A percentile compares a stretch with the other conserved stretches of the same genome.
phyloP scores from a whole-genome alignment of 2,797 vertebrate species.

The Erpetoichthys calabaricus region DNA sequence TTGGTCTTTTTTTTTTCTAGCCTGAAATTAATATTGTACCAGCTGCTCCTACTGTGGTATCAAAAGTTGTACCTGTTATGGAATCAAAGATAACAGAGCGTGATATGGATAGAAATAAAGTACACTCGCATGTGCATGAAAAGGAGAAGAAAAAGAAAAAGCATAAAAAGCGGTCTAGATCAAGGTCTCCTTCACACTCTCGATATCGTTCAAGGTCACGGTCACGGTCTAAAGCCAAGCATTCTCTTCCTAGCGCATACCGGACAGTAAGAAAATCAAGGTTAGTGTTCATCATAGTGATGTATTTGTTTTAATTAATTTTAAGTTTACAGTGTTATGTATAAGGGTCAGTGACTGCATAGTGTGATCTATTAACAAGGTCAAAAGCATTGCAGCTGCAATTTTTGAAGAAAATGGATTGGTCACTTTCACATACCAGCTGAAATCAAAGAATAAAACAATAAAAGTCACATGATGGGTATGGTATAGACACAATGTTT shows the following conservation, averaged over 20 bases:
- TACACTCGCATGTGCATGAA: slow-evolving; percentile 26
- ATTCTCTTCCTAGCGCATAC: slow-evolving; percentile 83
- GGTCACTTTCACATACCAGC: too few species aligned
- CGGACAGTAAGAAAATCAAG: slow-evolving; percentile 70
- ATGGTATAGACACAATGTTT: too few species aligned
- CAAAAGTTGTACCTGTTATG: slow-evolving; percentile 12
- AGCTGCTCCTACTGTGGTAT: slow-evolving; percentile 5
- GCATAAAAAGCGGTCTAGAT: slow-evolving; percentile 60
- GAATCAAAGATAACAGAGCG: slow-evolving; percentile 21
- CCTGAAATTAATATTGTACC: slow-evolving; percentile 32
- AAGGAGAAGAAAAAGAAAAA: slow-evolving; percentile 75
- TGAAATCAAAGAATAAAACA: too few species aligned
- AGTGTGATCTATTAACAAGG: too few species aligned
- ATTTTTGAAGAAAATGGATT: too few species aligned
- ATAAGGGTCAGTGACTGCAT: too few species aligned
- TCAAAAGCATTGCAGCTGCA: too few species aligned
- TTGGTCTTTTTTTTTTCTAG: slow-evolving; percentile 12
- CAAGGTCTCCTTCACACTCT: slow-evolving; percentile 47
- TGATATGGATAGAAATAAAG: slow-evolving; percentile 6
- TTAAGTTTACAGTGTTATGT: too few species aligned
- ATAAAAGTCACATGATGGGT: too few species aligned
- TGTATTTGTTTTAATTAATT: too few species aligned
- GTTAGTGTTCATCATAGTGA: slow-evolving; percentile 38
- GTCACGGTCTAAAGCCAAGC: slow-evolving; percentile 67
- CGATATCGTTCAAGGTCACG: slow-evolving; percentile 49